These are phyloP conservation scores for Buceros bicornis DNA, from an alignment of 2,797 vertebrate species.

Conservation along the genomic window DNA sequence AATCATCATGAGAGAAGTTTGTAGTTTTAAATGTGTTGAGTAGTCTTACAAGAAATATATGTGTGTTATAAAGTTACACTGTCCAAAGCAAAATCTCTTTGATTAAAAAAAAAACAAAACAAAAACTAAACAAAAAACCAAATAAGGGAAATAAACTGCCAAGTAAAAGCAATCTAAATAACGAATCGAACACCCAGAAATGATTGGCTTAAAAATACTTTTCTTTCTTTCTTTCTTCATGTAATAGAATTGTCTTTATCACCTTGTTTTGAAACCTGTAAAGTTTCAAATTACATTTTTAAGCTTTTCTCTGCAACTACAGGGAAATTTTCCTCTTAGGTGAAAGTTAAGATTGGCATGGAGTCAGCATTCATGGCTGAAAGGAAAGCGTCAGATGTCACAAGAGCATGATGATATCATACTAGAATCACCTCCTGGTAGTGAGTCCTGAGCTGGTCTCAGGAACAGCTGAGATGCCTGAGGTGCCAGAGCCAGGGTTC, in stretches of 20 bases:
- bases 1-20: not conserved
- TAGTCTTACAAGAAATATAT: not conserved
- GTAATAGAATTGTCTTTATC: not conserved
- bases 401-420: not conserved
- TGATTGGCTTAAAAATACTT: not conserved
- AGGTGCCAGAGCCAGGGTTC: not conserved
- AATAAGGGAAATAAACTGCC: not conserved
- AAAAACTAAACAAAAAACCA: not conserved
- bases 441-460: accelerated
- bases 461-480: not conserved
- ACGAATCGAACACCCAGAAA: not conserved
- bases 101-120: not conserved
- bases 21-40: not conserved
- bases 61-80: not conserved
- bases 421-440: not conserved
- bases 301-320: not conserved
- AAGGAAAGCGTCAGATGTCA: not conserved
- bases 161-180: not conserved
- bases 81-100: not conserved
- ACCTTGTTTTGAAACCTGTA: not conserved
- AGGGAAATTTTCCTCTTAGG: not conserved
- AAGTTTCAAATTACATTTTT: not conserved
- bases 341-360: not conserved
- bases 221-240: not conserved
- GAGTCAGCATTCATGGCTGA: not conserved